phyloP scores from a whole-genome alignment of 2,888 invertebrate genomes.

The Harmothoe impar region DNA sequence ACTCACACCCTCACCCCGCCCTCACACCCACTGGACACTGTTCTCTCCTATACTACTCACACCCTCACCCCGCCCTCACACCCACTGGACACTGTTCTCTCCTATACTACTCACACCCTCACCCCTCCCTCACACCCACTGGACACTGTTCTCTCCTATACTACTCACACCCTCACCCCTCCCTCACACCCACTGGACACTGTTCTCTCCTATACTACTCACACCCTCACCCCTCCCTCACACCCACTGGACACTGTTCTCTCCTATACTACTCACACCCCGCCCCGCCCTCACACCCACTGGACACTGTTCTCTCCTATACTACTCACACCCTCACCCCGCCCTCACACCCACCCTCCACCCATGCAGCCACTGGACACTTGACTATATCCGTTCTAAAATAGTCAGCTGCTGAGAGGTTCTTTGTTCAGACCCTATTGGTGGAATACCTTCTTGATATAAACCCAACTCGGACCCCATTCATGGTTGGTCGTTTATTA shows the following conservation, averaged over 20 bases:
- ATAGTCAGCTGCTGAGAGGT: too few species aligned
- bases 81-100: not conserved
- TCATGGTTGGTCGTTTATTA: too few species aligned
- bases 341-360: not conserved
- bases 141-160: not conserved
- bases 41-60: not conserved
- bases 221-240: slow-evolving; percentile 30
- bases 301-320: not conserved
- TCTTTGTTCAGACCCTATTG: too few species aligned
- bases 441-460: too few species aligned
- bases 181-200: not conserved
- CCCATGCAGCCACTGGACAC: not conserved
- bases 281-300: not conserved
- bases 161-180: slow-evolving; percentile 4
- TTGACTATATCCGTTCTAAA: too few species aligned
- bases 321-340: slow-evolving; percentile 24
- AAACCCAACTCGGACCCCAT: too few species aligned
- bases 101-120: slow-evolving; percentile 15
- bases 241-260: not conserved
- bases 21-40: not conserved
- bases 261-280: slow-evolving; percentile 17
- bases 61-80: slow-evolving; percentile 48
- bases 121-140: not conserved
- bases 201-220: not conserved
- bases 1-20: slow-evolving; percentile 9